A percentile compares a stretch with the other conserved stretches of the same genome.
phyloP scores from a whole-genome alignment of 2,797 vertebrate species.

The Coendou prehensilis region DNA sequence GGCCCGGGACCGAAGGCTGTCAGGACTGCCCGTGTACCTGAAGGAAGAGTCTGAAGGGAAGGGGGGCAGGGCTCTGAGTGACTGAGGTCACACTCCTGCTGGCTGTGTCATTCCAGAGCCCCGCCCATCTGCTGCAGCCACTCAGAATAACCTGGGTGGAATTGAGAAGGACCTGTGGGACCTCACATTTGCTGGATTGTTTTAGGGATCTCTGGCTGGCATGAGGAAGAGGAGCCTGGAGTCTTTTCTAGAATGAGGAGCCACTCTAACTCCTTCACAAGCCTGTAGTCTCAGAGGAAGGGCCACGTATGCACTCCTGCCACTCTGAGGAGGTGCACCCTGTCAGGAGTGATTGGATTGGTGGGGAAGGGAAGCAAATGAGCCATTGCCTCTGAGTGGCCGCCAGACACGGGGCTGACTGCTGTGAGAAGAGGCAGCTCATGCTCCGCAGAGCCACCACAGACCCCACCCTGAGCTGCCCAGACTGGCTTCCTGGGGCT shows the following conservation, averaged over 20 bases:
- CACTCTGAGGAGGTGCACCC: background rate
- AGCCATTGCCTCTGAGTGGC: background rate
- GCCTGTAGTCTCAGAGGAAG: background rate
- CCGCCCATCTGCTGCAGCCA: background rate
- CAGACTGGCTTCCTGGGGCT: constrained; percentile 77
- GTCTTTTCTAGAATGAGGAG: background rate
- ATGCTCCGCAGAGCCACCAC: background rate
- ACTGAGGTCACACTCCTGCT: background rate
- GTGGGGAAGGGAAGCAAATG: background rate
- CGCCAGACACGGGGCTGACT: background rate
- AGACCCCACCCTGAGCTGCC: background rate
- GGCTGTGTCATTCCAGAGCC: background rate
- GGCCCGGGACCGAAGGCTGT: constrained; percentile 97
- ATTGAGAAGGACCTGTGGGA: background rate
- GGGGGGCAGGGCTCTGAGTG: background rate
- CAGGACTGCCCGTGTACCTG: constrained; percentile 98
- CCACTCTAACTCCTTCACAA: background rate
- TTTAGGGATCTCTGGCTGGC: constrained; percentile 36
- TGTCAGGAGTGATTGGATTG: too few species aligned
- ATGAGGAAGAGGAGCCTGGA: background rate
- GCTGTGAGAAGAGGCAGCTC: background rate
- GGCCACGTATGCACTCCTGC: background rate
- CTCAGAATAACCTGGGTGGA: background rate
- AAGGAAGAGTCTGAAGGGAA: constrained; percentile 94
- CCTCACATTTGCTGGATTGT: background rate